Base-by-base conservation (phyloP, 2,888 invertebrate genomes). In the Ametastegia equiseti region DNA sequence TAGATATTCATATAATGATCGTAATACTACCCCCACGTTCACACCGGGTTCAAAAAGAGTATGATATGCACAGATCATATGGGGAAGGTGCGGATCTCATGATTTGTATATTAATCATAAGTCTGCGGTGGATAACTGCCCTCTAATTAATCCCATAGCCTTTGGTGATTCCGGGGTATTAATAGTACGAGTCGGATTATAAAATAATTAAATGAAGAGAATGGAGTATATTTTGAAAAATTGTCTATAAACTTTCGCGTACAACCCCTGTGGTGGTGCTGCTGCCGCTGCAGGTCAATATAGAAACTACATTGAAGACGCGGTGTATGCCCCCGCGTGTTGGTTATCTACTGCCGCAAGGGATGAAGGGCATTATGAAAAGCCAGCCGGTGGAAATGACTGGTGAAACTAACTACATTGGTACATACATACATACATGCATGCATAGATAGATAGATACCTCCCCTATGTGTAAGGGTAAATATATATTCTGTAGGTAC, bases 301-400 rank as follows among this genome's bases (percentile, higher is more conserved):
- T 45, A 75, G 36, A 50, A 15, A 54, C 33, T 30, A 75, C 33
- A 71, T 45, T n/a, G 45, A 27, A 45, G 71, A 45, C 30, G n/a
- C n/a, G 45, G 42, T 47, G 45, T n/a, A n/a, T n/a, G 73, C n/a
- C 50, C 36, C 63, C 23, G 78, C 57, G 78, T 63, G 78, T 60
- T 57, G 60, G 78, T 78, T 78, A 78, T 78, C 78, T 78, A 33
- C 60, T 54, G 60, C 45, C 39, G 9, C 39, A 60, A 78, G 57
- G 60, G 78, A 60, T 78, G 78, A 78, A 39, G 63, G 39, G 78
- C 78, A 78, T 78, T 78, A 78, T 78, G 78, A 63, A 78, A 78
- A 78, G 57, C 60, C 78, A 78, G 42, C 78, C 78, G 39, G 78
- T 78, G 78, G 78, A 78, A 78, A 78, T 78, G 78, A 78, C 78